These are phyloP conservation scores for Tromatobia lineatoria DNA, from an alignment of 2,888 invertebrate species.

Conservation along the genomic window DNA sequence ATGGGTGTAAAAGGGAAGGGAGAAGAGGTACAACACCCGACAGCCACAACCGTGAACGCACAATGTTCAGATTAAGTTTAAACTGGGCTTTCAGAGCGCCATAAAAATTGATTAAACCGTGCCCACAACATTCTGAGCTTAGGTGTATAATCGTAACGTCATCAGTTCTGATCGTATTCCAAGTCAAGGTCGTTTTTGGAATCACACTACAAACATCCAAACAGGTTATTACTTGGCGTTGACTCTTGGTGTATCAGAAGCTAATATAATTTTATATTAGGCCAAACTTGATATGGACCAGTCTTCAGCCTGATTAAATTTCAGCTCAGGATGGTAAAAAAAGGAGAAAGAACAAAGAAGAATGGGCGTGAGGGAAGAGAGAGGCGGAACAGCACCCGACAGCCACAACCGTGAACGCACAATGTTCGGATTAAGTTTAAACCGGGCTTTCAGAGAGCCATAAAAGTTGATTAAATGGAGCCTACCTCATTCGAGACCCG, in stretches of 20 bases:
- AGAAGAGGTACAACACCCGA: slow-evolving; percentile 33
- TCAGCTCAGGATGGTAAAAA: slow-evolving; percentile 2
- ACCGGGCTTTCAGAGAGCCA: slow-evolving; percentile 68
- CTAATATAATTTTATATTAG: too few relatives aligned
- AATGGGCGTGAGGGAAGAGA: background rate
- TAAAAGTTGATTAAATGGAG: slow-evolving; percentile 73
- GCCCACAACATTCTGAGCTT: slow-evolving; percentile 68
- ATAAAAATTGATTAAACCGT: slow-evolving; percentile 73
- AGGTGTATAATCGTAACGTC: too few relatives aligned
- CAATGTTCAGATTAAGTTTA: slow-evolving; percentile 72
- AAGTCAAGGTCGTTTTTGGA: too few relatives aligned
- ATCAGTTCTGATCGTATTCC: too few relatives aligned
- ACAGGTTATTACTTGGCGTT: too few relatives aligned
- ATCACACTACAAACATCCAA: too few relatives aligned
- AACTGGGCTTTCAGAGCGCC: slow-evolving; percentile 68
- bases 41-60: slow-evolving; percentile 58
- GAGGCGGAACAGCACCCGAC: slow-evolving; percentile 38
- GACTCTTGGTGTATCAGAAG: too few relatives aligned
- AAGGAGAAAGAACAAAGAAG: background rate
- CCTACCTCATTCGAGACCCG: slow-evolving; percentile 66
- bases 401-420: slow-evolving; percentile 58
- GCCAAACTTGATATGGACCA: background rate
- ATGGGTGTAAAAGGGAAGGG: background rate
- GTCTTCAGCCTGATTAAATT: slow-evolving; percentile 1
- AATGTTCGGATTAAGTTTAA: slow-evolving; percentile 72